Evolutionary conservation across 2,113 vertebrate species (phyloP).

Genomic region (Sciurus niger): DNA sequence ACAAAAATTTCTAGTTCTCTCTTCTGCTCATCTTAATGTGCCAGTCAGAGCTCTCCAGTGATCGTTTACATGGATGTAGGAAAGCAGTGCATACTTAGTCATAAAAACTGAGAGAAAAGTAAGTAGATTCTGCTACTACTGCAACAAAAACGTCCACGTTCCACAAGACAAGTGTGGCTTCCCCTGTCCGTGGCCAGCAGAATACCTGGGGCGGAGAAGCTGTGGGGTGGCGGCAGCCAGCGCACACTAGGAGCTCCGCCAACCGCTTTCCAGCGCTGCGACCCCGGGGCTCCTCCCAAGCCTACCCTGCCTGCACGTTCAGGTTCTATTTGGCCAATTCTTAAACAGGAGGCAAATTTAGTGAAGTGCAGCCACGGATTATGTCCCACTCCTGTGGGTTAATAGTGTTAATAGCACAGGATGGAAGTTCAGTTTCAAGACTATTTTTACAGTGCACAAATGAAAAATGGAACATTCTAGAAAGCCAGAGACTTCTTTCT

Average conservation of each 20-base stretch:
- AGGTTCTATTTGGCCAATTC: rapidly evolving
- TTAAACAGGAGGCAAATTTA: background rate
- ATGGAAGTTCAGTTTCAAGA: background rate
- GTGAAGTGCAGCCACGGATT: background rate
- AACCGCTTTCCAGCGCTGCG: rapidly evolving
- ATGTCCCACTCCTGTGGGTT: background rate
- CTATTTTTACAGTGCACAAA: background rate
- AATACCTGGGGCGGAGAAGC: rapidly evolving
- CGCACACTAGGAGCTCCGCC: rapidly evolving
- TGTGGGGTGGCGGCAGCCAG: background rate
- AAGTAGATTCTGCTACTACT: background rate
- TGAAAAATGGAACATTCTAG: background rate
- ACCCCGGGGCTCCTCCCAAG: background rate
- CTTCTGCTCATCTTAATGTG: background rate
- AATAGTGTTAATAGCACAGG: background rate
- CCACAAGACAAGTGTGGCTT: rapidly evolving
- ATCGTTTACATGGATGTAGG: rapidly evolving
- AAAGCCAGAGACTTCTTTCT: background rate
- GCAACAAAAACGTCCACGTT: rapidly evolving
- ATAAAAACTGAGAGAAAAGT: background rate
- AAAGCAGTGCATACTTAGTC: background rate
- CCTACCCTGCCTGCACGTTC: rapidly evolving
- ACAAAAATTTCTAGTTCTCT: background rate
- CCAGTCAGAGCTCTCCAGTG: background rate
- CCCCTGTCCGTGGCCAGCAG: too few species aligned